Percentiles rank a stretch among this genome's conserved stretches.
Conservation (phyloP, 2,113 vertebrate genomes). For the Ctenodactylus gundi region DNA sequence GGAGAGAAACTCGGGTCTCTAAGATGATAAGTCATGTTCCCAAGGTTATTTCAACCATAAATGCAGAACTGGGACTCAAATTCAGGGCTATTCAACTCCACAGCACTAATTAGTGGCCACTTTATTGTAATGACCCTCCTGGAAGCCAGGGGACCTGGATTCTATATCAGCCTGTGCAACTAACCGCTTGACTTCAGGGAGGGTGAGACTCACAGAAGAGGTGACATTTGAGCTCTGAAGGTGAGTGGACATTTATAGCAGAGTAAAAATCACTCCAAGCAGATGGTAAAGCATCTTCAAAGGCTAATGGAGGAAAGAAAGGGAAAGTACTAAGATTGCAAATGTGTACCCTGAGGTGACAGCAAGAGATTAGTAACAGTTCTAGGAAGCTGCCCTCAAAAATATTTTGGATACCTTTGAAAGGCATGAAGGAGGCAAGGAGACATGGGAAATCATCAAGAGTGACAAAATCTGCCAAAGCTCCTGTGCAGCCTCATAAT, state of each 20-base stretch:
- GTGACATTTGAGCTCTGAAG: slow-evolving; percentile 38
- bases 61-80: neutral
- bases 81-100: neutral
- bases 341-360: neutral
- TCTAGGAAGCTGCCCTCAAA: neutral
- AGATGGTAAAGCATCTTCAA: neutral
- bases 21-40: neutral
- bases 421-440: neutral
- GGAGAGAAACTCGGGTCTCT: neutral
- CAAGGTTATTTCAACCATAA: neutral
- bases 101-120: neutral
- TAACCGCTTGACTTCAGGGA: neutral
- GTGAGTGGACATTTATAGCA: neutral
- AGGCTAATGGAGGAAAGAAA: neutral
- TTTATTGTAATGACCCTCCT: neutral
- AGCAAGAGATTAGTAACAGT: neutral
- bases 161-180: neutral
- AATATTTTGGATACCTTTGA: neutral
- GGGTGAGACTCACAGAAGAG: neutral
- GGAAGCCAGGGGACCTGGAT: neutral
- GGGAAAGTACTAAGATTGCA: neutral
- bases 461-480: slow-evolving; percentile 2
- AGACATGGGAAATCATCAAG: neutral
- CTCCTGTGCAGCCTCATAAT: neutral
- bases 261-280: neutral